Evolutionary conservation across 2,797 vertebrate species (phyloP).

Genomic region (Poecilia gillii): DNA sequence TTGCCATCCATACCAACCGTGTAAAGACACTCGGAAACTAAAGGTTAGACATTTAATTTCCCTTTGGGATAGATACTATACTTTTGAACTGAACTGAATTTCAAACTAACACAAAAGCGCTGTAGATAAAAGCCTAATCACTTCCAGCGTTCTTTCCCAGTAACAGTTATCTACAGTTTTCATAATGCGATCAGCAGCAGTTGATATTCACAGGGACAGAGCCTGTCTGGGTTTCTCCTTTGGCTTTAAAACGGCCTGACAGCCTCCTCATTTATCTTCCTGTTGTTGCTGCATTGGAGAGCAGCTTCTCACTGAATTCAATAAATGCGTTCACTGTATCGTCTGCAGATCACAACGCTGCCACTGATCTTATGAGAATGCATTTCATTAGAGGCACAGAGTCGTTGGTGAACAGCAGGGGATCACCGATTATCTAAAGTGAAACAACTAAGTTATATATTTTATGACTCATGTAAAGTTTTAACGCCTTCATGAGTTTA

Average conservation of each 20-base stretch:
- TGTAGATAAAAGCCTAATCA: background rate
- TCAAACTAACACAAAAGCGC: background rate
- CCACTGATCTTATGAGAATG: background rate
- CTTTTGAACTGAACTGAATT: background rate
- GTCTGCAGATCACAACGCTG: background rate
- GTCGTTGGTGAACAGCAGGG: slow-evolving; percentile 7
- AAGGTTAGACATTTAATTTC: background rate
- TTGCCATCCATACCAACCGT: background rate
- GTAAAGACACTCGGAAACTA: background rate
- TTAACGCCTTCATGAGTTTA: slow-evolving; percentile 12
- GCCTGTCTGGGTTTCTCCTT: background rate
- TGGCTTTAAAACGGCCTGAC: background rate
- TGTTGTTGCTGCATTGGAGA: slow-evolving; percentile 1
- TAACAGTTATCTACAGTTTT: background rate
- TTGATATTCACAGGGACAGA: background rate
- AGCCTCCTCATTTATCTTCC: slow-evolving; percentile 6
- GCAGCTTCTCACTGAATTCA: slow-evolving; percentile 3
- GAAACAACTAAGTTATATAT: slow-evolving; percentile 12
- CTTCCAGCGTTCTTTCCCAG: background rate
- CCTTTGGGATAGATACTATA: background rate
- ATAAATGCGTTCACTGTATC: background rate
- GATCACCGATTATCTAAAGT: slow-evolving; percentile 9
- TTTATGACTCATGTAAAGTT: slow-evolving; percentile 27
- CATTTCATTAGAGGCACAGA: background rate
- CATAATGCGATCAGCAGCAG: background rate